Evolutionary conservation across 2,797 vertebrate genomes (phyloP).

Genomic region (Phalloptychus januarius): DNA sequence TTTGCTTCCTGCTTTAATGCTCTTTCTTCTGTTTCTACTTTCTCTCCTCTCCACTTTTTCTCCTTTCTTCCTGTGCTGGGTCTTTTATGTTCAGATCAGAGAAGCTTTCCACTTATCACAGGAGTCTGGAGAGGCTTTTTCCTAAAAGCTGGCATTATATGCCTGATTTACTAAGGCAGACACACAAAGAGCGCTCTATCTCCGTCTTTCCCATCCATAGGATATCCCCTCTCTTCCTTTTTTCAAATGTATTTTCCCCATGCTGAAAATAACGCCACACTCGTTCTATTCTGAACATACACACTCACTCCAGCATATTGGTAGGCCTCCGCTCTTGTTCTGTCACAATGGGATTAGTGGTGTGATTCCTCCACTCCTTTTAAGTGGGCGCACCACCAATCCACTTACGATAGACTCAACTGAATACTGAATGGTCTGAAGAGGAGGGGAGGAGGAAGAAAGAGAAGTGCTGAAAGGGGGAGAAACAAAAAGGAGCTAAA

Average conservation of each 20-base stretch:
- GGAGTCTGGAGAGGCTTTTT: constrained; percentile 60
- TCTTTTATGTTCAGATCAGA: constrained; percentile 74
- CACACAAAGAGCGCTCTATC: constrained; percentile 60
- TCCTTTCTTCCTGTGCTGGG: constrained; percentile 19
- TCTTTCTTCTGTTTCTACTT: constrained; percentile 18
- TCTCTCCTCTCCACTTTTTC: constrained; percentile 26
- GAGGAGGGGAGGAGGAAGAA: constrained; percentile 31
- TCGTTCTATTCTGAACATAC: constrained; percentile 15
- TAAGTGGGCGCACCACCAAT: constrained; percentile 76
- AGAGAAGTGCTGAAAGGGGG: background rate
- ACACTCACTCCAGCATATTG: constrained; percentile 29
- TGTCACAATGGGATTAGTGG: constrained; percentile 76
- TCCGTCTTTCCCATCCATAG: constrained; percentile 35
- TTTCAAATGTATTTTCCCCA: constrained; percentile 41
- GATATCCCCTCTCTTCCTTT: constrained; percentile 37
- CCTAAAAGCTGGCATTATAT: constrained; percentile 64
- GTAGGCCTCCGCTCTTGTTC: constrained; percentile 58
- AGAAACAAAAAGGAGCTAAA: constrained; percentile 1
- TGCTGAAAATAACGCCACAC: constrained; percentile 35
- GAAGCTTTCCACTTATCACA: constrained; percentile 65
- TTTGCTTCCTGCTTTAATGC: constrained; percentile 19
- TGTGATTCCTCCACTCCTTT: constrained; percentile 76
- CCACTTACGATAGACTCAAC: constrained; percentile 67
- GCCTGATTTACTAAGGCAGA: constrained; percentile 70
- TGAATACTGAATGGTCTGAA: constrained; percentile 60